Evolutionary conservation across 2,797 vertebrate species (phyloP).

Genomic region (Trachurus trachurus): DNA sequence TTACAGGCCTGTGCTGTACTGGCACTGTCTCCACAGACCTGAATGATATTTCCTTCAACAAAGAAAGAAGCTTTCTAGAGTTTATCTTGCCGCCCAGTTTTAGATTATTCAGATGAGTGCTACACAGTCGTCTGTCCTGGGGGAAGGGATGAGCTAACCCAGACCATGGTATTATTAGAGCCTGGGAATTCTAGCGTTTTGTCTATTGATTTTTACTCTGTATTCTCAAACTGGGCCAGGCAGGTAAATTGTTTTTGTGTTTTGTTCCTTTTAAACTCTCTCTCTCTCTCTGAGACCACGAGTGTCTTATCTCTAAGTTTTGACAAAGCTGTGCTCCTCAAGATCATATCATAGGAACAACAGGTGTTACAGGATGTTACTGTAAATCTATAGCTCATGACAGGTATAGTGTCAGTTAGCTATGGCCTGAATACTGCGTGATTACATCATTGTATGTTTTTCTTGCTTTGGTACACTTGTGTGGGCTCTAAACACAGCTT

Average conservation of each 20-base stretch:
- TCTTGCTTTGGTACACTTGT: slow-evolving; percentile 2
- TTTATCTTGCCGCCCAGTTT: slow-evolving; percentile 57
- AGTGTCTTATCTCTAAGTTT: slow-evolving; percentile 8
- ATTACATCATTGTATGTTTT: neutral
- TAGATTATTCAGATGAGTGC: slow-evolving; percentile 67
- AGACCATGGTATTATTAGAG: slow-evolving; percentile 50
- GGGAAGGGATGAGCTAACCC: slow-evolving; percentile 38
- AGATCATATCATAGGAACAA: slow-evolving; percentile 41
- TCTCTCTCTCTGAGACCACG: neutral
- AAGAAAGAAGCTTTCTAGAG: slow-evolving; percentile 75
- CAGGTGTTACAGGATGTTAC: slow-evolving; percentile 44
- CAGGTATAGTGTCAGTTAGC: slow-evolving; percentile 18
- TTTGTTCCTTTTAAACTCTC: neutral
- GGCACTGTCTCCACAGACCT: slow-evolving; percentile 42
- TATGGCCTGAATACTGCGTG: neutral
- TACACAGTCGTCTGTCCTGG: slow-evolving; percentile 61
- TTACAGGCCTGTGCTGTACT: slow-evolving; percentile 34
- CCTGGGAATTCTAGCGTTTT: slow-evolving; percentile 51
- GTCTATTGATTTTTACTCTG: slow-evolving; percentile 17
- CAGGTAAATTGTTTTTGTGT: neutral
- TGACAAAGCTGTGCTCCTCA: slow-evolving; percentile 14
- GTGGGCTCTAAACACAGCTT: neutral
- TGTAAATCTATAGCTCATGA: neutral
- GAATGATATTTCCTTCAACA: slow-evolving; percentile 74
- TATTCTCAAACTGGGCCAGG: neutral